Base-by-base conservation (phyloP, 2,797 vertebrate genomes). In the Gorsachius magnificus region DNA sequence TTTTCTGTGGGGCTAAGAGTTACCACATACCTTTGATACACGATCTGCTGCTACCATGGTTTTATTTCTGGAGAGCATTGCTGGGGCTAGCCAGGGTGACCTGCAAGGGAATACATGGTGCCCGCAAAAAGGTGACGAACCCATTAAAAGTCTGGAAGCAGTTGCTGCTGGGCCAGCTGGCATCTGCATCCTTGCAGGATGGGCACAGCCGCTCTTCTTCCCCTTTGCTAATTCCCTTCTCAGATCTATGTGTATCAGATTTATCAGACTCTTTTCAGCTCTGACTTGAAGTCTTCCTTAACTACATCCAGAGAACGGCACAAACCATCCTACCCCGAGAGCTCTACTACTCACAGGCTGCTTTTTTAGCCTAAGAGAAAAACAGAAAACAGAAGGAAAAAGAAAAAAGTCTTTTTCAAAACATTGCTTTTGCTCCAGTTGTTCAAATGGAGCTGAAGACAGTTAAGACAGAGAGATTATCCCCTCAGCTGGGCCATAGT, bases 131-230 rank as follows among this genome's bases (percentile, higher is more conserved):
- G 31, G 29, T 58, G 38, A 60, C 29, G 25, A 85, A 20, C 54
- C 5, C 53, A 24, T 66, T 54, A 61, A 74, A 58, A 31, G 19
- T 41, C 41, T 41, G 28, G 29, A 81, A 93, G 25, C 6, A 66
- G 29, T 2, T 35, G 35, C 10, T 68, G 21, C 6, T 58, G 56
- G 6, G 28, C 65, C 21, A 69, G 33, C 20, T 51, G 57, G 29
- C n/a, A 65, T 6, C 43, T 53, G 33, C 43, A 46, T 66, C 31
- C 9, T 64, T 60, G 31, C 19, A 81, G 60, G 51, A 31, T 28
- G 35, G 16, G 15, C 41, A 76, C 11, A 48, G 17, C 9, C 21
- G 22, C 0, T 0, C 2, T 15, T 65, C n/a, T n/a, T 24, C 15
- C 13, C 17, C 13, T 50, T 80, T 45, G 13, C 24, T 58, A 35